phyloP scores from a whole-genome alignment of 2,113 vertebrate genomes.

The Glaucidium brasilianum region DNA sequence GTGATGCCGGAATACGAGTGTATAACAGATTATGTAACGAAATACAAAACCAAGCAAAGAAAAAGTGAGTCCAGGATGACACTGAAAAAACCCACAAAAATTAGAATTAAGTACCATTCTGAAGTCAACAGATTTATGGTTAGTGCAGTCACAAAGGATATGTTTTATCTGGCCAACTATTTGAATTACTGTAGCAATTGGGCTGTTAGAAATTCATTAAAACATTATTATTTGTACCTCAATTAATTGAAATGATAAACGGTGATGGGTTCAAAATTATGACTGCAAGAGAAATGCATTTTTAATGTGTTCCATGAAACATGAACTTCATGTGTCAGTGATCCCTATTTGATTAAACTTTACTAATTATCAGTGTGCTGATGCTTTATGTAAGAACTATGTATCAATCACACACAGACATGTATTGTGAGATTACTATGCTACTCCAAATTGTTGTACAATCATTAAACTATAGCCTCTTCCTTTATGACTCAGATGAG shows the following conservation, averaged over 20 bases:
- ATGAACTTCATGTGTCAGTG: not conserved
- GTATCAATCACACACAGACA: not conserved
- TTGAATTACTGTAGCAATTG: not conserved
- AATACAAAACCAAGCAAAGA: not conserved
- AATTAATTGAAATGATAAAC: not conserved
- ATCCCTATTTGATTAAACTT: not conserved
- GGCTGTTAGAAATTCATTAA: not conserved
- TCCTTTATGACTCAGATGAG: not conserved
- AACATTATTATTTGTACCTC: not conserved
- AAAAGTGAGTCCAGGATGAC: not conserved
- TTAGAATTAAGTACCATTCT: not conserved
- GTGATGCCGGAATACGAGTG: not conserved
- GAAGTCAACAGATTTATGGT: not conserved
- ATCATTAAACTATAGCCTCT: not conserved
- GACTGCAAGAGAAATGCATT: not conserved
- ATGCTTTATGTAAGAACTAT: not conserved
- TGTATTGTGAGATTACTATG: not conserved
- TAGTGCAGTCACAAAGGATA: not conserved
- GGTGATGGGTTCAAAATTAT: not conserved
- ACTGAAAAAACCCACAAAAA: not conserved
- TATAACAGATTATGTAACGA: not conserved
- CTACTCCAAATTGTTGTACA: not conserved
- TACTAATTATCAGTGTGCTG: not conserved
- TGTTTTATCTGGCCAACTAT: not conserved
- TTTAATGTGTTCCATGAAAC: not conserved